Percentiles rank a stretch among this genome's conserved stretches.
Evolutionary conservation across 2,888 invertebrate species (phyloP).

Genomic region (Cordilura impudica): DNA sequence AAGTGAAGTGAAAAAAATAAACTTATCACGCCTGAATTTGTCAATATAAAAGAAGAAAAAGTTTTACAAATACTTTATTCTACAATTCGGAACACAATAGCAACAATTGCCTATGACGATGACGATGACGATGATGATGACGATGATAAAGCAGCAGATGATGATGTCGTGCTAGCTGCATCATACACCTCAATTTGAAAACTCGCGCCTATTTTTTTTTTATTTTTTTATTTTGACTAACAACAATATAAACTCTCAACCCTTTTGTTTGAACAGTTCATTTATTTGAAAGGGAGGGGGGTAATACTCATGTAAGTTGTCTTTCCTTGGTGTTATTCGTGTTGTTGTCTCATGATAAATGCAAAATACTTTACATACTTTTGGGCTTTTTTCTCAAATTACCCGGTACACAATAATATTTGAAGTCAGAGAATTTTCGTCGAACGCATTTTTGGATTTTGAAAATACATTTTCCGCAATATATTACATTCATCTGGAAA

Average conservation of each 20-base stretch:
- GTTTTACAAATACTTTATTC: background rate
- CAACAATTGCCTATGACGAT: conserved; percentile 57
- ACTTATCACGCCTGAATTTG: conserved; percentile 75
- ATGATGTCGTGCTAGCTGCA: background rate
- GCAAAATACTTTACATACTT: conserved; percentile 76
- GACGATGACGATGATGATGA: conserved; percentile 34
- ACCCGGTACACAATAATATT: conserved; percentile 21
- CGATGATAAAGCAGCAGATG: background rate
- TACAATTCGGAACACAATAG: conserved; percentile 44
- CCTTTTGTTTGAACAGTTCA: conserved; percentile 45
- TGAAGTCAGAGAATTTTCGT: background rate
- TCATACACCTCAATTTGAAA: conserved; percentile 1
- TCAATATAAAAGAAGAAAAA: conserved; percentile 70
- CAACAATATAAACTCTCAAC: conserved; percentile 27
- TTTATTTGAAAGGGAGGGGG: conserved; percentile 2
- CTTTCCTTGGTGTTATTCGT: conserved; percentile 65
- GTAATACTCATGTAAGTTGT: conserved; percentile 23
- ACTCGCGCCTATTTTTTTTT: conserved; percentile 18
- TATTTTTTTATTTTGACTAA: too few relatives aligned
- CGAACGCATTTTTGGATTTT: background rate
- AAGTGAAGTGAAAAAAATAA: conserved; percentile 64
- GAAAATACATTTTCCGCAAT: too few relatives aligned
- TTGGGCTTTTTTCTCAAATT: conserved; percentile 64
- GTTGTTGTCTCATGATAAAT: conserved; percentile 73
- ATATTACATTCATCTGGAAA: too few relatives aligned